Conservation (phyloP, 2,797 vertebrate genomes). For the Gymnopithys bicolor region DNA sequence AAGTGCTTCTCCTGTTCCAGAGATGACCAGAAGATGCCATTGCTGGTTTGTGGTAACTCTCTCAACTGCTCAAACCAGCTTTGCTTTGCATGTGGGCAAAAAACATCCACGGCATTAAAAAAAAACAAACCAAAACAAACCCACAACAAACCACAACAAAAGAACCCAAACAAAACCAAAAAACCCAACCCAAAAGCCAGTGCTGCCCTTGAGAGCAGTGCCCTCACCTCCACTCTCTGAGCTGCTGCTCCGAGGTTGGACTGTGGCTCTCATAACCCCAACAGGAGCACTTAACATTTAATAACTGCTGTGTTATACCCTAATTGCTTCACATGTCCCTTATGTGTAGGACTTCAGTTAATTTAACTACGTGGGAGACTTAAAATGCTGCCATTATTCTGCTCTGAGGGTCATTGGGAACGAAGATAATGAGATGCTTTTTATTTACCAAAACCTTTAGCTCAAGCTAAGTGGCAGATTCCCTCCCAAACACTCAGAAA, state of each 20-base stretch:
- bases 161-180: background rate
- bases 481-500: background rate
- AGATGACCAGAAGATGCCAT: background rate
- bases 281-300: background rate
- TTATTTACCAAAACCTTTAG: slow-evolving; percentile 15
- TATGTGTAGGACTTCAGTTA: background rate
- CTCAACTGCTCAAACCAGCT: background rate
- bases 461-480: background rate
- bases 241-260: background rate
- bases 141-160: background rate
- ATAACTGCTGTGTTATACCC: background rate
- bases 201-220: background rate
- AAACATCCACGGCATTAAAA: background rate
- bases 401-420: background rate
- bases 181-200: background rate
- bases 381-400: background rate
- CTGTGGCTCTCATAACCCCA: background rate
- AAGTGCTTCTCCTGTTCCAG: background rate
- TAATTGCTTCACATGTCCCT: background rate
- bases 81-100: background rate
- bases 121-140: background rate
- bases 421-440: background rate
- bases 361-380: background rate
- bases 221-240: background rate
- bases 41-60: background rate